Evolutionary conservation across 1,140 invertebrate species (phyloP), one percentile per base, ranked within the genome.

Genomic region (Drosophila pandora): DNA sequence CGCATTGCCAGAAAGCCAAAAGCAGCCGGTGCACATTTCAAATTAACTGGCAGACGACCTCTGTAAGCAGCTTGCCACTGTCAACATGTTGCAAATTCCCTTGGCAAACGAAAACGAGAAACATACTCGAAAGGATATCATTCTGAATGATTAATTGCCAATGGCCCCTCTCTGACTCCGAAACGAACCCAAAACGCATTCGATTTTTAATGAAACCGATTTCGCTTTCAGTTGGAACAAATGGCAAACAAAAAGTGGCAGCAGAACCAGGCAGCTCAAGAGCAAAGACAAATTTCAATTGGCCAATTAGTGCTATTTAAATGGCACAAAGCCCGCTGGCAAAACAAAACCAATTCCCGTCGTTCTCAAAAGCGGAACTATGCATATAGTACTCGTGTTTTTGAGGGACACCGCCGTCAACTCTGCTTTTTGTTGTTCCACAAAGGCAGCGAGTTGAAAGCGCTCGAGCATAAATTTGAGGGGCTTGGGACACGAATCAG

Each of bases 231-330:
- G 25, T 25, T 4, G 43, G 13, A 69, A 69, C 43, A 32, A 57
- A 68, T 28, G 41, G 10, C 17, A 53, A 48, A 61, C 56, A 71
- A 61, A 61, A 48, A n/a, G 30, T 17, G 22, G 39, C n/a, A 3
- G 28, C 53, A 34, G 22, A 23, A 41, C 53, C 45, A 45, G 48
- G 32, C 30, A 58, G 9, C 13, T 25, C n/a, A 10, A 34, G 22
- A 28, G 48, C 47, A 65, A 48, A 47, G 48, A 53, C 63, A 82
- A 73, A 61, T 67, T 83, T 69, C 48, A 60, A 74, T 78, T 75
- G 82, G 74, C 81, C 83, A 85, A 85, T 85, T 85, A 85, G 81
- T 63, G 41, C 28, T 48, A 84, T 80, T 84, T 80, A 85, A 62
- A 37, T 62, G 72, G 34, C 53, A 41, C 59, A 77, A 59, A 57